Evolutionary conservation across 2,797 vertebrate species (phyloP), one percentile per base, ranked within the genome.

Genomic region (Cynodonichthys magdalenae): DNA sequence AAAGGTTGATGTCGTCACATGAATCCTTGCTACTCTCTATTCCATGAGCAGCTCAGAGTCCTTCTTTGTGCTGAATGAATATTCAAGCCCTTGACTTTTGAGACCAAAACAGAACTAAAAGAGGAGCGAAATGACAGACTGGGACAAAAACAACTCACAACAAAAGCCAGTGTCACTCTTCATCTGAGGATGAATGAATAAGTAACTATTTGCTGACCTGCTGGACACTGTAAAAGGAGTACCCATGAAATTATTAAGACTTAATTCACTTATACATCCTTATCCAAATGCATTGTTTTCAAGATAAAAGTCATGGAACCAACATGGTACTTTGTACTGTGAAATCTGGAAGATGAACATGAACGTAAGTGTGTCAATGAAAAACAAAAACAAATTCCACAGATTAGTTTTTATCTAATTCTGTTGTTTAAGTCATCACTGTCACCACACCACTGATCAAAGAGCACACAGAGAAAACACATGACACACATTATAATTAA

Each of bases 311-410:
- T 14, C 28, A 15, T 18, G 8, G 1, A 5, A 27, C 18, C 44
- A 57, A n/a, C 27, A 45, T 36, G 19, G 50, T n/a, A 7, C 7
- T 55, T 48, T 29, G 24, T 18, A 28, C 24, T 47, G 29, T 6
- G 6, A 44, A 15, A 53, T 24, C 24, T 1, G 18, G 1, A 50
- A 59, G 42, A 14, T 18, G 19, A 44, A 63, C 15, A 8, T 50
- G 6, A 55, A 60, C 7, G 27, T 0, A 63, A 57, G 51, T 29
- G 15, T 29, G 27, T 47, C 54, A 51, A 1, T 51, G 12, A 46
- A 46, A 61, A 53, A 12, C 50, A 1, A 8, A 60, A 59, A 36
- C 41, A 18, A 56, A 49, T 41, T 29, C 41, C 29, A 63, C 18
- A 50, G 11, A 45, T 48, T 6, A 55, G 42, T 56, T 45, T 61